A percentile compares a stretch with the other conserved stretches of the same genome.
Evolutionary conservation across 2,113 vertebrate genomes (phyloP).

Genomic region (Acanthochromis polyacanthus): DNA sequence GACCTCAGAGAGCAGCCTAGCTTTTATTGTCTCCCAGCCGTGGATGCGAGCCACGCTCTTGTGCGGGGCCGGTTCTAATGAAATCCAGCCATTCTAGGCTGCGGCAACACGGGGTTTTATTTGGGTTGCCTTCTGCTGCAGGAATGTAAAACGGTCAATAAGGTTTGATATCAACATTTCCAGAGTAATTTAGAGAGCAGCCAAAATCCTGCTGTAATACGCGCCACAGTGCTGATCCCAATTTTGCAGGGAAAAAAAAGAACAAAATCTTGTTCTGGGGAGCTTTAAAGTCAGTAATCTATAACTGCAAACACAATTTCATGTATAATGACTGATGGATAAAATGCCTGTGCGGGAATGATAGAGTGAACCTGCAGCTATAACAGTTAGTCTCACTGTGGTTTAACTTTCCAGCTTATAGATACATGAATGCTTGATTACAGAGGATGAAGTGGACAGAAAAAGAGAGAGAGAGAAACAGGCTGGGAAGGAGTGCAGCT

Average conservation of each 20-base stretch:
- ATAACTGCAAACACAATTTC: not conserved
- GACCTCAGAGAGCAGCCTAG: slow-evolving; percentile 48
- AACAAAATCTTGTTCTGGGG: not conserved
- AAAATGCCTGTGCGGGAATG: not conserved
- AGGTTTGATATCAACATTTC: slow-evolving; percentile 38
- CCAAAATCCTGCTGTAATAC: slow-evolving; percentile 10
- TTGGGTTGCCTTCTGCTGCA: slow-evolving; percentile 8
- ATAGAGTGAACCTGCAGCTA: not conserved
- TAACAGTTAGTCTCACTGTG: not conserved
- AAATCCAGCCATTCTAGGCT: slow-evolving; percentile 39
- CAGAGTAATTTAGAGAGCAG: slow-evolving; percentile 15
- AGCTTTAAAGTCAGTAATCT: slow-evolving; percentile 14
- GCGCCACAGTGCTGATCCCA: not conserved
- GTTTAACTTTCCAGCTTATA: slow-evolving; percentile 8
- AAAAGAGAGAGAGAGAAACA: slow-evolving; percentile 24
- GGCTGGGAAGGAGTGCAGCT: not conserved
- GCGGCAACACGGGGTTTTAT: slow-evolving; percentile 9
- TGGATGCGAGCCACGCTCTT: slow-evolving; percentile 36
- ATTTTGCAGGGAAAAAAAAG: not conserved
- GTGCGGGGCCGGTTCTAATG: slow-evolving; percentile 32
- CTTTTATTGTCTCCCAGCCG: slow-evolving; percentile 57
- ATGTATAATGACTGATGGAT: slow-evolving; percentile 16
- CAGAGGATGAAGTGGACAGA: slow-evolving; percentile 41
- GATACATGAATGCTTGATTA: slow-evolving; percentile 27
- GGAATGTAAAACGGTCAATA: slow-evolving; percentile 36